Evolutionary conservation across 2,888 invertebrate species (phyloP).

Genomic region (Escarpia spicata): DNA sequence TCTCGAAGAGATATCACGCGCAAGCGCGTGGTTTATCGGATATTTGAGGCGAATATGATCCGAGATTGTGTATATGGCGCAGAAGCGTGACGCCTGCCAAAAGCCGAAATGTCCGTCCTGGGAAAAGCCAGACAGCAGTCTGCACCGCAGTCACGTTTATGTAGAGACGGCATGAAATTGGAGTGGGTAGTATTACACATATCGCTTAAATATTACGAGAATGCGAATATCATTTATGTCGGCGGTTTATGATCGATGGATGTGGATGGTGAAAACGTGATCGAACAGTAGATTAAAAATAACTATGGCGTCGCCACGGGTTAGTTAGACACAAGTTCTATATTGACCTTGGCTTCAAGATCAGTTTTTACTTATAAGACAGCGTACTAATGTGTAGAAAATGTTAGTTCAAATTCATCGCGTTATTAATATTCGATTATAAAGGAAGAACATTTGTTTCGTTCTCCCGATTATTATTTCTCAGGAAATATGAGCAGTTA

Average conservation of each 20-base stretch:
- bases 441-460: too few relatives aligned
- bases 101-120: not conserved
- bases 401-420: not conserved
- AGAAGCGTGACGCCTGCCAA: not conserved
- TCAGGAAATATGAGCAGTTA: too few relatives aligned
- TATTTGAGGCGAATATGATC: conserved; percentile 9
- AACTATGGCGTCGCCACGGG: too few relatives aligned
- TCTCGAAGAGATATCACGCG: not conserved
- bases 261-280: not conserved
- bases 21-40: not conserved
- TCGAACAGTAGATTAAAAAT: too few relatives aligned
- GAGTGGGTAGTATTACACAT: not conserved
- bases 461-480: too few relatives aligned
- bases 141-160: not conserved
- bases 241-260: not conserved
- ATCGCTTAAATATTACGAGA: not conserved
- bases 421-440: too few relatives aligned
- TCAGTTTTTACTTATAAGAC: not conserved
- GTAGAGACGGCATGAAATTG: not conserved
- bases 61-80: not conserved
- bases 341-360: not conserved
- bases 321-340: too few relatives aligned
- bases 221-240: not conserved
- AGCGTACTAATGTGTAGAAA: not conserved
- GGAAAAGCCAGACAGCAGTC: not conserved